Percentiles rank a stretch among this genome's conserved stretches.
Evolutionary conservation across 2,797 vertebrate species (phyloP).

Genomic region (Champsocephalus gunnari): DNA sequence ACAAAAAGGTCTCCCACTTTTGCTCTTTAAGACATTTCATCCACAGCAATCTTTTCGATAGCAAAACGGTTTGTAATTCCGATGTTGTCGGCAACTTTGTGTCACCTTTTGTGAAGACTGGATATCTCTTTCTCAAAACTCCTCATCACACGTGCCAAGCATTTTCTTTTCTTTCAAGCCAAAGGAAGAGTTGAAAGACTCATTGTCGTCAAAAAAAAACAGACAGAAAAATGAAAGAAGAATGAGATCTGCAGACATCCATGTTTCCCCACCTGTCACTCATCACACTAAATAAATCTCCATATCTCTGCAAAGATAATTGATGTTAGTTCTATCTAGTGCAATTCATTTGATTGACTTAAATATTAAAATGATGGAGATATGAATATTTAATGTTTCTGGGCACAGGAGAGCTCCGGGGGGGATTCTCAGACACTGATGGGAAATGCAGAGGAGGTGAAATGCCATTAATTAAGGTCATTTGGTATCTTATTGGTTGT

Average conservation of each 20-base stretch:
- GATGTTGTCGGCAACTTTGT: constrained; percentile 17
- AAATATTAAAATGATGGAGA: constrained; percentile 68
- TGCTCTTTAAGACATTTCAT: constrained; percentile 12
- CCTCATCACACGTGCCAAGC: constrained; percentile 32
- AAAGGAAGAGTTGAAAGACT: constrained; percentile 41
- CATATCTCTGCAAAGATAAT: constrained; percentile 58
- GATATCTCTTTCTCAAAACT: constrained; percentile 42
- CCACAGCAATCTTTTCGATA: constrained; percentile 4
- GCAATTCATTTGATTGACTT: constrained; percentile 68
- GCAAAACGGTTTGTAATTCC: constrained; percentile 17
- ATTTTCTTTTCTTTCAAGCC: constrained; percentile 60
- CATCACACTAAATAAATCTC: constrained; percentile 65
- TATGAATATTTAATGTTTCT: constrained; percentile 76
- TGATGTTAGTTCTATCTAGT: constrained; percentile 67
- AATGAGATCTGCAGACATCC: constrained; percentile 29
- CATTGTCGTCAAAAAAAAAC: constrained; percentile 15
- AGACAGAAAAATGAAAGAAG: constrained; percentile 8
- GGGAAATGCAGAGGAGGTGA: constrained; percentile 59
- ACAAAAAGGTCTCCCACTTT: constrained; percentile 11
- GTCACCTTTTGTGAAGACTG: constrained; percentile 43
- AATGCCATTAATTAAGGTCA: constrained; percentile 71
- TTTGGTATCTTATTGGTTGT: constrained; percentile 54
- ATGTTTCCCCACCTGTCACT: constrained; percentile 60
- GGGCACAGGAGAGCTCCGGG: constrained; percentile 46
- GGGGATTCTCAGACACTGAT: constrained; percentile 44